Evolutionary conservation across 2,113 vertebrate species (phyloP), one percentile per base, ranked within the genome.

Genomic region (Passer montanus): DNA sequence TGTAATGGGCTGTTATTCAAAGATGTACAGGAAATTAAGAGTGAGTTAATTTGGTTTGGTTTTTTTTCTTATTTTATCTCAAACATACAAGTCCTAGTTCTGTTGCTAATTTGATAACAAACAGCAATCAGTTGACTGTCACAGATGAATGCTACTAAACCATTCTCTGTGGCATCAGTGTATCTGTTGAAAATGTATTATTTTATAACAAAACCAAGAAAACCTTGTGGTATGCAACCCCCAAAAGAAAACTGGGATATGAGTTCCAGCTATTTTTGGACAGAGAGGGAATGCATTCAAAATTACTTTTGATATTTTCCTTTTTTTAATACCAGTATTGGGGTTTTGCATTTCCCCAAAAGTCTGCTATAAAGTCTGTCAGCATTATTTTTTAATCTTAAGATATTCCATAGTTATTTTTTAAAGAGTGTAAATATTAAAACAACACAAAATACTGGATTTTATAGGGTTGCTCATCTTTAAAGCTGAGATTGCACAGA

Each of bases 401-500:
- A 52, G 3, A 8, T 4, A 0, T 55, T 77, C 16, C 72, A 50
- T 22, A 43, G 30, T 75, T 89, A 27, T 20, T 87, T 52, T 55
- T 85, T 46, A 39, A 33, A 79, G 41, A 85, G 33, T 46, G 7
- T 55, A 86, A 86, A 20, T 63, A 63, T 39, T 79, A 74, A 84
- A 90, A 53, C 39, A 56, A 22, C 31, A 44, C 8, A 41, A 68
- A 88, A 44, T 74, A 35, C 28, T 92, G 14, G 19, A 37, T 90
- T 56, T 73, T 66, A 58, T 27, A 9, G 11, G 2, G 10, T 59
- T 0, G 0, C 39, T 88, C 22, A 55, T 22, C 47, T 86, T 2
- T 76, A 50, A 67, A 92, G 87, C 35, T 78, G 55, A 89, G 12
- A 13, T 87, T 66, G 33, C 20, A 28, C 28, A 39, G 39, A 53